Evolutionary conservation across 1,140 invertebrate genomes (phyloP), one percentile per base, ranked within the genome.

Genomic region (Leptinotarsa undecemlineata): DNA sequence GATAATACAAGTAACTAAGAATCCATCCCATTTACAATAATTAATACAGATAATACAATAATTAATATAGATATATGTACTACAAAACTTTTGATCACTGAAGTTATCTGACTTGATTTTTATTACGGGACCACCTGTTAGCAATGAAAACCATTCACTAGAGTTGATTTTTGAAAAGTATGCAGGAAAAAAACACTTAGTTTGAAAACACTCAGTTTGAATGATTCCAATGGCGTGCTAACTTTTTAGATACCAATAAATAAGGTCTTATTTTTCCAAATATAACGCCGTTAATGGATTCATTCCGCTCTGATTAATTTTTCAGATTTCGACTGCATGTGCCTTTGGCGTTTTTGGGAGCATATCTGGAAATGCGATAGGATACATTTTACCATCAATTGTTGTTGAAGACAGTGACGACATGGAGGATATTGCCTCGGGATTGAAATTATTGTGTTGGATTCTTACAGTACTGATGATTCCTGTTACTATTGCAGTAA

Each of bases 271-370:
- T n/a, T 23, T 61, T 19, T 19, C 23, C 15, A 23, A 64, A 21
- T 23, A 21, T 64, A 1, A 19, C 20, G 20, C 23, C 14, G 4
- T 15, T 21, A 8, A 23, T 19, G 63, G 23, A 70, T 48, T 21
- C 63, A 33, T 66, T 69, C 48, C 33, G 8, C 8, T 42, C 0
- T 42, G 33, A 11, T 42, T 42, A 8, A 21, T 60, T 68, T 74
- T 76, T 23, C 23, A 92, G 85, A 89, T 92, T 8, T 91, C 91
- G 5, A 93, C 91, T 3, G 93, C 93, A 3, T 93, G 91, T 74
- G 90, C 93, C 42, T 86, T 94, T 21, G 92, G 92, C 14, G 89
- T 94, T 13, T 93, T 94, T 80, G 93, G 94, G 6, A 92, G 92
- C 83, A 92, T 94, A 85, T 87, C 94, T 19, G 86, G 86, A 4